These are phyloP conservation scores for Pentalonia nigronervosa DNA, from an alignment of 1,140 invertebrate species.

Conservation along the genomic window DNA sequence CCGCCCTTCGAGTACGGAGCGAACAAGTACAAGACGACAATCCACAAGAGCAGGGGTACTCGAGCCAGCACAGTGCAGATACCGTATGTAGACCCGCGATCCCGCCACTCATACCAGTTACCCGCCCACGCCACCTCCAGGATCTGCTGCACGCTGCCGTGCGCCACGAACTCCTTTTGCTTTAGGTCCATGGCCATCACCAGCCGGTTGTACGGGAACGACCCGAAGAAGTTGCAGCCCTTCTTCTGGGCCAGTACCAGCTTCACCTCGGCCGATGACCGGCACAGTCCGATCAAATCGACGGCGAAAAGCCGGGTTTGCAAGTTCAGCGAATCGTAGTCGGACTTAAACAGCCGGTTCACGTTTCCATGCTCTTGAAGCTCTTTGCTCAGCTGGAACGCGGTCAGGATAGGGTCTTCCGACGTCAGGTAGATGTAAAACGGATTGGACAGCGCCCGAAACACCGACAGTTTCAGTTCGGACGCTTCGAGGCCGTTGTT, in stretches of 20 bases:
- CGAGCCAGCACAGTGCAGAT: constrained; percentile 63
- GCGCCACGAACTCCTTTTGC: constrained; percentile 74
- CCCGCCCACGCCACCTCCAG: constrained; percentile 67
- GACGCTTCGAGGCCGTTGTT: constrained; percentile 18
- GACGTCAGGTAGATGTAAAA: constrained; percentile 73
- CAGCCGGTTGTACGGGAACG: constrained; percentile 69
- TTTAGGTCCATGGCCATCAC: constrained; percentile 75
- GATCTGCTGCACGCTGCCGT: constrained; percentile 75
- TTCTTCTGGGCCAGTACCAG: constrained; percentile 69
- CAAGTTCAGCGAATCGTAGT: not conserved
- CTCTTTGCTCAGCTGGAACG: constrained; percentile 65
- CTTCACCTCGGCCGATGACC: constrained; percentile 69
- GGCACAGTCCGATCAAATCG: not conserved
- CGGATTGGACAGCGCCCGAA: constrained; percentile 71
- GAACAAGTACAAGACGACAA: constrained; percentile 65
- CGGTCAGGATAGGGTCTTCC: constrained; percentile 72
- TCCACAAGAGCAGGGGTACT: constrained; percentile 65
- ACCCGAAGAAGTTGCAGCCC: constrained; percentile 63
- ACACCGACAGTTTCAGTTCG: constrained; percentile 63
- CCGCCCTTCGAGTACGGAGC: constrained; percentile 65
- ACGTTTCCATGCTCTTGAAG: not conserved
- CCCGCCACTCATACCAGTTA: constrained; percentile 68
- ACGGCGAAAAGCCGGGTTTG: not conserved
- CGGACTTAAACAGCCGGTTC: constrained; percentile 6
- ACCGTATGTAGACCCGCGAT: constrained; percentile 63